Evolutionary conservation across 2,113 vertebrate species (phyloP), one percentile per base, ranked within the genome.

Genomic region (Dendrocopos noguchii): DNA sequence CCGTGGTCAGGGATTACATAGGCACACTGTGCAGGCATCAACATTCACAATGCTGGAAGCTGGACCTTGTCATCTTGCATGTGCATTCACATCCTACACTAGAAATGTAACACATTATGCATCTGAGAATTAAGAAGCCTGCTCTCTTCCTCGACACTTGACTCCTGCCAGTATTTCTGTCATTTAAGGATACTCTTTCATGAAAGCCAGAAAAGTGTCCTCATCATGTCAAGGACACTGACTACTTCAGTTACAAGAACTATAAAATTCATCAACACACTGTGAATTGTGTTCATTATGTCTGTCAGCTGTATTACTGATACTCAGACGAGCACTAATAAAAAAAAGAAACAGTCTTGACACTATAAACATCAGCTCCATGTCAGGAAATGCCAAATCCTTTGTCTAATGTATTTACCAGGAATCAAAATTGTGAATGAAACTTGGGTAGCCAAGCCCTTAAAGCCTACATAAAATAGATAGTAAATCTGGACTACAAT

Each of bases 201-300:
- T 8, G 55, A 47, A 70, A 91, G 33, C 60, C 83, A 92, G 24
- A 77, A 72, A 68, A 84, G 83, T 86, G 80, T 21, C 81, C 82
- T 85, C 46, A 39, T 52, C 71, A 53, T 2, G 0, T 76, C 81
- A 67, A 94, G 93, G 86, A 71, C 94, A 87, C 15, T 18, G 29
- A 95, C 91, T 55, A 59, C 82, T 83, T 91, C 83, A 75, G 33
- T 76, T 91, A 76, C 66, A 86, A 70, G 72, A 90, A 91, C 80
- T 81, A 76, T 52, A 85, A 91, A 94, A 95, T 85, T 86, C 74
- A 81, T 84, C 76, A 88, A 47, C 4, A 15, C 22, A 33, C 63
- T 75, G 64, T 50, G 59, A 73, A 88, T 93, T 94, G 82, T 77
- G 76, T 70, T 87, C 73, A 74, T 81, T 74, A 21, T 2, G 0